Evolutionary conservation across 2,113 vertebrate species (phyloP).

Genomic region (Tenebrosternarchus preto): DNA sequence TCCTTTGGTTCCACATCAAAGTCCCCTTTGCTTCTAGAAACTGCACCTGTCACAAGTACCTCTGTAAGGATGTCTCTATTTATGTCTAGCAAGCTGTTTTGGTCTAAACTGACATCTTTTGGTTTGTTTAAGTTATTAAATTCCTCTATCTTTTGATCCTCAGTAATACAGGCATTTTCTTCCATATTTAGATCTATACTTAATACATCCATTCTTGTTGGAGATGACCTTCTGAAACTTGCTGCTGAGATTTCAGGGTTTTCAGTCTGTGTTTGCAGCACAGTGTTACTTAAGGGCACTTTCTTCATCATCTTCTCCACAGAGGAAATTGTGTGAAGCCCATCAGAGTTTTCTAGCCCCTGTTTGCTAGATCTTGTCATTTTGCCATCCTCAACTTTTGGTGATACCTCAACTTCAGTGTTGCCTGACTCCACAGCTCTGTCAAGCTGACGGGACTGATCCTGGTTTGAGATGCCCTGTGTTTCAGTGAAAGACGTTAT

Average conservation of each 20-base stretch:
- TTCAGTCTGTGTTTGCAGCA: not conserved
- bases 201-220: conserved; percentile 6
- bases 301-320: conserved; percentile 7
- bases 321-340: not conserved
- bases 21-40: not conserved
- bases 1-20: not conserved
- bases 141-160: not conserved
- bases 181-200: not conserved
- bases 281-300: not conserved
- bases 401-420: no score
- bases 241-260: not conserved
- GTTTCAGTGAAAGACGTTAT: conserved; percentile 11
- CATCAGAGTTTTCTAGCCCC: not conserved
- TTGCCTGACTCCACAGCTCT: not conserved
- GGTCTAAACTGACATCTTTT: not conserved
- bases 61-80: not conserved
- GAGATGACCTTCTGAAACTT: conserved; percentile 6
- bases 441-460: not conserved
- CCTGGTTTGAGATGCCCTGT: not conserved
- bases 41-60: not conserved
- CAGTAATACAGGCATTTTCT: not conserved
- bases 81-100: not conserved
- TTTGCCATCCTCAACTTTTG: not conserved
- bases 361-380: not conserved
- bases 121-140: not conserved